phyloP scores from a whole-genome alignment of 2,888 invertebrate species.

The Hypomecis punctinalis region DNA sequence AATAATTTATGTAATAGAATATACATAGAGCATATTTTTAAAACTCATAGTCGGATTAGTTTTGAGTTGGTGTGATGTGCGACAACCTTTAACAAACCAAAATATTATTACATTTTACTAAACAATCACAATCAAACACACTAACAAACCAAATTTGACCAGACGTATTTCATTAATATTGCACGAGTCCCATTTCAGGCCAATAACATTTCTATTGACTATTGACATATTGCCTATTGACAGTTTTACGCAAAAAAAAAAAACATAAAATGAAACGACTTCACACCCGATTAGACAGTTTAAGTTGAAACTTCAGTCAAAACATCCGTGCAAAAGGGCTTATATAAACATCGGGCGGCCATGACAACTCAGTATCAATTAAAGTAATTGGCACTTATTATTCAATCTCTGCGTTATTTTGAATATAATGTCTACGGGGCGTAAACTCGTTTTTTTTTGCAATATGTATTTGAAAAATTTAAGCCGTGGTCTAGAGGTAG shows the following conservation, averaged over 20 bases:
- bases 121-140: background rate
- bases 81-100: background rate
- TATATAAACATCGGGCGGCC: background rate
- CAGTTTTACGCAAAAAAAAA: background rate
- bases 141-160: background rate
- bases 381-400: too few relatives aligned
- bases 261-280: background rate
- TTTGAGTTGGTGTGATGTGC: background rate
- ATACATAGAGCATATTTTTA: too few relatives aligned
- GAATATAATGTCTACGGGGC: background rate
- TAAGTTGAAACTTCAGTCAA: background rate
- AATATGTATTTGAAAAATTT: too few relatives aligned
- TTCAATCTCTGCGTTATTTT: too few relatives aligned
- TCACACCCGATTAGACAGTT: background rate
- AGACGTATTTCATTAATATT: background rate
- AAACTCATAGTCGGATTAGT: background rate
- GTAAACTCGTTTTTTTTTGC: background rate
- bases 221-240: too few relatives aligned
- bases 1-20: too few relatives aligned
- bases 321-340: background rate
- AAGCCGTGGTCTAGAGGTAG: too few relatives aligned
- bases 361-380: background rate
- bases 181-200: background rate
- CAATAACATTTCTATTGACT: too few relatives aligned
- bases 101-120: slow-evolving; percentile 6